These are phyloP conservation scores for Gambusia affinis DNA, from an alignment of 2,113 vertebrate genomes.

Conservation along the genomic window DNA sequence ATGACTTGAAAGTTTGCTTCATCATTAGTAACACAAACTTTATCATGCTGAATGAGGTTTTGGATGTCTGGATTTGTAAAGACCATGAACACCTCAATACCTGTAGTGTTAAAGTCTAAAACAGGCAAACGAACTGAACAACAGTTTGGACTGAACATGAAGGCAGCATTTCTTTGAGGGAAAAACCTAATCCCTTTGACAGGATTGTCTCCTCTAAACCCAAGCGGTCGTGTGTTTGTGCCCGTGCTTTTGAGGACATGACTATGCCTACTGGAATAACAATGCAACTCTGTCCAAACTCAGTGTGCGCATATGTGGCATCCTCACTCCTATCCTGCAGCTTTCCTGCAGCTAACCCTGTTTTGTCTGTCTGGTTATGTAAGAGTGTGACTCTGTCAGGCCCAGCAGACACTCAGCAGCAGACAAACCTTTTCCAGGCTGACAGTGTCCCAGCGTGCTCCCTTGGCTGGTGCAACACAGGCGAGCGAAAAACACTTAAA, in stretches of 20 bases:
- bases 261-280: constrained; percentile 4
- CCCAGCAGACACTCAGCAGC: constrained; percentile 46
- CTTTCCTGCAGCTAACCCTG: constrained; percentile 59
- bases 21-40: constrained; percentile 2
- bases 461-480: constrained; percentile 16
- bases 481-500: constrained; percentile 1
- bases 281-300: constrained; percentile 17
- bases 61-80: not conserved
- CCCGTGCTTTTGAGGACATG: constrained; percentile 20
- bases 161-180: constrained; percentile 35
- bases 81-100: not conserved
- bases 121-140: constrained; percentile 14
- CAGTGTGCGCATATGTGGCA: constrained; percentile 27
- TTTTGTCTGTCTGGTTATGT: constrained; percentile 56
- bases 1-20: not conserved
- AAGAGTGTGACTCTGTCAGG: constrained; percentile 58
- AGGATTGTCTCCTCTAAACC: constrained; percentile 25
- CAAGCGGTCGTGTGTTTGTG: not conserved
- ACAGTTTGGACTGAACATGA: constrained; percentile 55
- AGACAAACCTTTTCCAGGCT: constrained; percentile 40
- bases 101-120: not conserved
- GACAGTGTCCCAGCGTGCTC: constrained; percentile 39
- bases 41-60: not conserved
- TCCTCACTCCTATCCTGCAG: constrained; percentile 35
- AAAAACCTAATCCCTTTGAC: constrained; percentile 53